These are phyloP conservation scores for Labroides dimidiatus DNA, from an alignment of 2,797 vertebrate species.

Conservation along the genomic window DNA sequence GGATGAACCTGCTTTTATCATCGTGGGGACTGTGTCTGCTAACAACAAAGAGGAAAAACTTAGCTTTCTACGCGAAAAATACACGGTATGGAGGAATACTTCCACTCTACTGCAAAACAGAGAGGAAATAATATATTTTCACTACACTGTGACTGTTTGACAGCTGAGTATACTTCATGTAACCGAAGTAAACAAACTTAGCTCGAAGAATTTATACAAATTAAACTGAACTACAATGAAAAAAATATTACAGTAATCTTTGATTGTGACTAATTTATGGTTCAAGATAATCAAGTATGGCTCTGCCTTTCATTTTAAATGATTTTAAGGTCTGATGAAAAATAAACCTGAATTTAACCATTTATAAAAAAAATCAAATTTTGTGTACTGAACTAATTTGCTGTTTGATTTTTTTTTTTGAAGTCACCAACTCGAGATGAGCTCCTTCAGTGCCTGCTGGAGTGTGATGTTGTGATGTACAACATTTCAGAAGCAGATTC, in stretches of 20 bases:
- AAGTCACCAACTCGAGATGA: constrained; percentile 82
- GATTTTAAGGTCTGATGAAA: no score
- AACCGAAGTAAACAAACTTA: no score
- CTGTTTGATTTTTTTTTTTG: constrained; percentile 24
- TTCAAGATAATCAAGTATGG: no score
- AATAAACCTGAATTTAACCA: no score
- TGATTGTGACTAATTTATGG: no score
- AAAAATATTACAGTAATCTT: no score
- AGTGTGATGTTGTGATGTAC: constrained; percentile 91
- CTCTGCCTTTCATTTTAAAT: no score
- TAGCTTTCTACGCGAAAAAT: constrained; percentile 82
- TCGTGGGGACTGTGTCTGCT: constrained; percentile 87
- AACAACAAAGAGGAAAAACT: constrained; percentile 32
- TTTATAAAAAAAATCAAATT: not conserved
- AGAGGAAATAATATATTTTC: not conserved
- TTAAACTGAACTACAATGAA: no score
- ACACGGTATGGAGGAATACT: constrained; percentile 75
- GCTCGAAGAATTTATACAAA: no score
- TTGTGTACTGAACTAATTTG: not conserved
- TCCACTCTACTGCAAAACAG: not conserved
- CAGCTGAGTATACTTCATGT: no score
- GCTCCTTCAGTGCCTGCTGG: constrained; percentile 83
- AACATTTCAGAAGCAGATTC: constrained; percentile 89
- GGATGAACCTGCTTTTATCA: constrained; percentile 72
- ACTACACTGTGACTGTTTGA: not conserved